Conservation (phyloP, 2,888 invertebrate species). For the Drosophila meridionalis region DNA sequence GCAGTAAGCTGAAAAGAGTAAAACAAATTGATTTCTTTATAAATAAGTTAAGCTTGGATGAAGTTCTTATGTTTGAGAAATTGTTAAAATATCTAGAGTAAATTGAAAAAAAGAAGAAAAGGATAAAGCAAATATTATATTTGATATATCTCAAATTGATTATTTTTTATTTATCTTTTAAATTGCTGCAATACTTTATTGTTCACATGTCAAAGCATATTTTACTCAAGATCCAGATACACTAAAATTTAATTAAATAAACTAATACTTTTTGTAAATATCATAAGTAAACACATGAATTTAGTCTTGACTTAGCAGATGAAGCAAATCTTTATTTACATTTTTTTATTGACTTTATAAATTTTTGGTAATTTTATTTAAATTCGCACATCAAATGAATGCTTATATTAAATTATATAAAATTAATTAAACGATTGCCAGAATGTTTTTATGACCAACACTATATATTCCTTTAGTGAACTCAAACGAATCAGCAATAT, state of each 20-base stretch:
- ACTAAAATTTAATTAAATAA: neutral
- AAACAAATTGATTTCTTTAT: neutral
- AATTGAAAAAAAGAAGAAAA: too few species aligned
- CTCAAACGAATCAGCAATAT: slow-evolving; percentile 7
- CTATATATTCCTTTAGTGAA: neutral
- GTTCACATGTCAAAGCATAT: neutral
- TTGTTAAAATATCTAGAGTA: too few species aligned
- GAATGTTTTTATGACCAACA: too few species aligned
- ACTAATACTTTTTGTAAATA: neutral
- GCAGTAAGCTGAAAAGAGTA: slow-evolving; percentile 27
- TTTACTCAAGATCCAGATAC: neutral
- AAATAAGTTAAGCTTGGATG: neutral
- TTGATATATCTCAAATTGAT: neutral
- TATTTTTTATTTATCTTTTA: neutral
- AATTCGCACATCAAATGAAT: neutral
- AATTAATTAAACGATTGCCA: neutral
- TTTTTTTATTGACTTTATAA: neutral
- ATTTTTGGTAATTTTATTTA: neutral
- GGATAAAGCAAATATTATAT: too few species aligned
- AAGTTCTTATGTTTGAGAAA: neutral
- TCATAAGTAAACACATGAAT: neutral
- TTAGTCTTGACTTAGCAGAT: neutral
- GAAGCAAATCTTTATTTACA: neutral
- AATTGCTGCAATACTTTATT: neutral
- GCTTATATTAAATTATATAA: neutral